These are phyloP conservation scores for Brachyalestes nurse DNA, from an alignment of 2,797 vertebrate genomes.

Conservation along the genomic window DNA sequence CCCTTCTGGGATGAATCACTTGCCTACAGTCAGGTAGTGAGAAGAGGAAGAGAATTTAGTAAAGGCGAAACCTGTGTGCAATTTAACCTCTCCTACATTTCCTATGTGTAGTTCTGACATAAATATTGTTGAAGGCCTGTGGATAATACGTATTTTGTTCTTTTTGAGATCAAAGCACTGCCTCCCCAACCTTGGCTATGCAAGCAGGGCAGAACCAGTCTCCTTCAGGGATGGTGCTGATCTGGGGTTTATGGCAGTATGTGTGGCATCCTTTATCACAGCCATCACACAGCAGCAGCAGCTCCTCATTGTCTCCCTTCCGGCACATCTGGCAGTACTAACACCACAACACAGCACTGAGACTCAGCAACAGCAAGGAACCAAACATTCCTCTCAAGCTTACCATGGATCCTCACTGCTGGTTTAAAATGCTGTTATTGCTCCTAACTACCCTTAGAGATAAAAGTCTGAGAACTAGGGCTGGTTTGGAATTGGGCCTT, in stretches of 20 bases:
- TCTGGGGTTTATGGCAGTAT: conserved; percentile 89
- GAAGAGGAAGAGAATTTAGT: background rate
- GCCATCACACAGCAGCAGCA: conserved; percentile 88
- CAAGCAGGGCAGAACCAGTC: conserved; percentile 92
- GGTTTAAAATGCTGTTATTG: background rate
- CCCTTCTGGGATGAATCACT: conserved; percentile 83
- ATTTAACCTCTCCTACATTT: background rate
- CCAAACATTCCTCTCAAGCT: conserved; percentile 3
- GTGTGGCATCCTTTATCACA: conserved; percentile 91
- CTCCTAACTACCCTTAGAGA: background rate
- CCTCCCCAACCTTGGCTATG: conserved; percentile 81
- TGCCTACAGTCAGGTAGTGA: conserved; percentile 72
- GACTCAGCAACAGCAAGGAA: conserved; percentile 25
- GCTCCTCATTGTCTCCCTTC: conserved; percentile 88
- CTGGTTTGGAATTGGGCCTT: background rate
- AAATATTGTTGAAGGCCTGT: background rate
- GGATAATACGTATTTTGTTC: background rate
- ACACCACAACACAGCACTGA: conserved; percentile 59
- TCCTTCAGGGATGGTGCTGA: conserved; percentile 86
- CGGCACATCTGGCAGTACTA: conserved; percentile 91
- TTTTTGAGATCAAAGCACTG: conserved; percentile 2
- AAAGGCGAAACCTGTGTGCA: background rate
- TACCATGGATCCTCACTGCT: conserved; percentile 4
- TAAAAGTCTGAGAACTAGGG: background rate
- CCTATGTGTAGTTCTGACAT: background rate